phyloP scores from a whole-genome alignment of 2,888 invertebrate genomes.

The Pristionchus maxplancki region DNA sequence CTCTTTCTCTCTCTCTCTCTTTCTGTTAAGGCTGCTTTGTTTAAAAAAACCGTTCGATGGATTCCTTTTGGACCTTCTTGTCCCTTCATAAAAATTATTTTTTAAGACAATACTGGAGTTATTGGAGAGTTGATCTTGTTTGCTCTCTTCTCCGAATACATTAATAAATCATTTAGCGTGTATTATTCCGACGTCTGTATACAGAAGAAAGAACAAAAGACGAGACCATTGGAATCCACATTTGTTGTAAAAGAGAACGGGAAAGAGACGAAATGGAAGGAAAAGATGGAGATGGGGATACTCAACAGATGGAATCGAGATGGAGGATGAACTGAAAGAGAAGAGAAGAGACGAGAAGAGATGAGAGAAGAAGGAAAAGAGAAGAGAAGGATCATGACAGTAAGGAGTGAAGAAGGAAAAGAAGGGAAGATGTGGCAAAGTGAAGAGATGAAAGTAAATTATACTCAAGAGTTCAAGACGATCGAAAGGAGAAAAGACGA shows the following conservation, averaged over 20 bases:
- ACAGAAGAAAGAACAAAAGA: conserved; percentile 32
- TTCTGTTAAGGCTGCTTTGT: no score
- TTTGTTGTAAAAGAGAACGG: neutral
- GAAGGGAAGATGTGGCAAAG: neutral
- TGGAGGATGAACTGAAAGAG: conserved; percentile 19
- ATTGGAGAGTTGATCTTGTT: neutral
- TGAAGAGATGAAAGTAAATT: neutral
- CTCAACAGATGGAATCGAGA: neutral
- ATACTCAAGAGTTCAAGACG: neutral
- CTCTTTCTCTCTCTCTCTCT: neutral
- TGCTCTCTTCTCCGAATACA: neutral
- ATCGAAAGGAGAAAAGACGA: neutral
- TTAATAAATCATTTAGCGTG: neutral
- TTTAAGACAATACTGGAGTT: neutral
- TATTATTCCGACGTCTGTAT: neutral
- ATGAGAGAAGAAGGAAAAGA: neutral
- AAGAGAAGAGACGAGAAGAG: neutral
- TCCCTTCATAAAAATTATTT: neutral
- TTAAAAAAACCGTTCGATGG: no score
- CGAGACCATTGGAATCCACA: neutral
- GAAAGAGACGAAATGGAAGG: neutral
- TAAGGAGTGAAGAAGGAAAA: neutral
- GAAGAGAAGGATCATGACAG: neutral
- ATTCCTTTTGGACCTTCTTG: no score
- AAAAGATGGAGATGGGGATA: neutral